Evolutionary conservation across 2,113 vertebrate genomes (phyloP).

Genomic region (Cyanistes caeruleus): DNA sequence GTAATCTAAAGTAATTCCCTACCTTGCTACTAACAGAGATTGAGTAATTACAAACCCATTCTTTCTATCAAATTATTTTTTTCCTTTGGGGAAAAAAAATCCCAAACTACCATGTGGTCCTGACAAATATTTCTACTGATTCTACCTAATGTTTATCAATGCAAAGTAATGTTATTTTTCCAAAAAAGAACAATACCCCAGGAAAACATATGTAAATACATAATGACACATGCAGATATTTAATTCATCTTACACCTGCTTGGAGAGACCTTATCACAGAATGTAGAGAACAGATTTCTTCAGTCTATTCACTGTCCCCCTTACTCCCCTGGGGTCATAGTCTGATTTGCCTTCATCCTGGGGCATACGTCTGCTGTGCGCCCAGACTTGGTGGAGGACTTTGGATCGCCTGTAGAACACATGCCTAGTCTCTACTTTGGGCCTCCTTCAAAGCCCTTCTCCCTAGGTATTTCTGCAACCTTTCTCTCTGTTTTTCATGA

Average conservation of each 20-base stretch:
- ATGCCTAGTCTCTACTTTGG: neutral
- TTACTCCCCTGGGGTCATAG: neutral
- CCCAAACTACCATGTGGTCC: neutral
- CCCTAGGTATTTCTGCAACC: neutral
- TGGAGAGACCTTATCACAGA: neutral
- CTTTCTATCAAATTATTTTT: neutral
- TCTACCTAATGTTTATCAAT: conserved; percentile 35
- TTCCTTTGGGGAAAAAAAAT: neutral
- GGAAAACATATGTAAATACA: conserved; percentile 40
- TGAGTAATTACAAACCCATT: neutral
- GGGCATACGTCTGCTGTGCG: neutral
- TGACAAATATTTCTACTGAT: conserved; percentile 37
- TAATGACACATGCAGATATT: neutral
- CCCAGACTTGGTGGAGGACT: neutral
- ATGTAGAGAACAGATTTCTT: conserved; percentile 40
- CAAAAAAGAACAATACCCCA: neutral
- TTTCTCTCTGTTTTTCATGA: neutral
- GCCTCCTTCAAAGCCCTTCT: neutral
- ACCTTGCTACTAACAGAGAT: conserved; percentile 3
- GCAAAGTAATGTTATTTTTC: conserved; percentile 47
- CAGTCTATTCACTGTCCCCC: neutral
- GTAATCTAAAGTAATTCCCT: conserved; percentile 29
- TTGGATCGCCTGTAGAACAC: neutral
- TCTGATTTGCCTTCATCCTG: neutral
- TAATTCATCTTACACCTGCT: conserved; percentile 25